Evolutionary conservation across 2,888 invertebrate genomes (phyloP).

Genomic region (Caenorhabditis panamensis): DNA sequence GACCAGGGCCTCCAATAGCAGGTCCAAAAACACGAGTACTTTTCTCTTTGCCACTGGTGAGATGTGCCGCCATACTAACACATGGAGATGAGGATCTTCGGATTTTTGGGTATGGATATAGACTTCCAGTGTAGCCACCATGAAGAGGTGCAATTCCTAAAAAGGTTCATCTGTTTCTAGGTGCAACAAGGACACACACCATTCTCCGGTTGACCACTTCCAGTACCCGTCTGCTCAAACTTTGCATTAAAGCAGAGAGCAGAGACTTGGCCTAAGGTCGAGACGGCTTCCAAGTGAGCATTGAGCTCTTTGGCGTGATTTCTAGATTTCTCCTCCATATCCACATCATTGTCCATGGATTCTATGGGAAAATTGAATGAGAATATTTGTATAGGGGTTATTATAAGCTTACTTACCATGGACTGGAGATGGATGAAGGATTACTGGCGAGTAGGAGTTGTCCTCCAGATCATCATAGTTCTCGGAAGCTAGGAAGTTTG

Average conservation of each 20-base stretch:
- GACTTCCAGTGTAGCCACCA: no score
- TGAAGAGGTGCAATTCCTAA: neutral
- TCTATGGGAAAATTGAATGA: neutral
- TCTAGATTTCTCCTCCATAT: neutral
- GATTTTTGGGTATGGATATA: conserved; percentile 16
- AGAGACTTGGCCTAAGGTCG: conserved; percentile 12
- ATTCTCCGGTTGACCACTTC: no score
- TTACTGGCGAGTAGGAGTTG: neutral
- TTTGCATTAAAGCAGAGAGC: neutral
- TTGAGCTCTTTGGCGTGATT: conserved; percentile 16
- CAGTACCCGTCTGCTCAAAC: neutral
- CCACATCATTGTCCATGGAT: neutral
- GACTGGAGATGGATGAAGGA: conserved; percentile 17
- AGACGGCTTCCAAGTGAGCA: conserved; percentile 20
- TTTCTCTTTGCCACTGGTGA: no score
- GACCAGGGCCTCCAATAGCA: no score
- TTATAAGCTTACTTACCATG: conserved; percentile 7
- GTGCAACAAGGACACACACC: no score
- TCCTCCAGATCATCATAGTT: neutral
- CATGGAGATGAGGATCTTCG: conserved; percentile 28
- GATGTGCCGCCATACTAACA: no score
- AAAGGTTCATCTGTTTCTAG: no score
- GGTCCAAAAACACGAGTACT: no score
- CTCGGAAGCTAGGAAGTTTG: neutral
- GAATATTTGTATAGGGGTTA: no score